Evolutionary conservation across 1,140 invertebrate species (phyloP), one percentile per base, ranked within the genome.

Genomic region (Drosophila pruinosa): DNA sequence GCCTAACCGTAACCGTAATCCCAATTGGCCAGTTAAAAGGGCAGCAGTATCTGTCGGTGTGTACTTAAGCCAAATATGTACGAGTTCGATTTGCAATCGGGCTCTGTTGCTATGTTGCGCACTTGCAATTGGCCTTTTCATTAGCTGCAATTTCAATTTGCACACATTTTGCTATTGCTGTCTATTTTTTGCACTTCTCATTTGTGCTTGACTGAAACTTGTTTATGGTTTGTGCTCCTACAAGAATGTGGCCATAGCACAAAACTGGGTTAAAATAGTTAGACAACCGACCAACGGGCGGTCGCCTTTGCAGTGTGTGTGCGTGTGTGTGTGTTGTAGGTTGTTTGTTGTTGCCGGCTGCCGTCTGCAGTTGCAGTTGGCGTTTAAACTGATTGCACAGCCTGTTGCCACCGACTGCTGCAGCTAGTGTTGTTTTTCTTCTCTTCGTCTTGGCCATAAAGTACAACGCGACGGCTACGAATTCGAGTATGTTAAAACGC

Each of bases 261-360:
- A 73, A 75, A 72, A 72, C 69, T 75, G 72, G 72, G 72, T 75
- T 75, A 75, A 75, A 75, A 75, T 75, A 54, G 72, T 75, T 75
- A 75, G 61, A 75, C 68, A 75, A 71, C 45, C 72, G 45, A 56
- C 47, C 45, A 64, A 58, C 72, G 39, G 68, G 68, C 68, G 52
- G 50, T 50, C 52, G 45, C 43, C 43, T 59, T 59, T 38, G 22
- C 10, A 36, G 24, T 43, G 14, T 61, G 58, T 38, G 15, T 43
- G 21, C 24, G 31, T 21, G 1, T 61, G 57, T 12, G 22, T 45
- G 22, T 61, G 12, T 39, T 17, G 59, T 53, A 24, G 19, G 19
- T 50, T 48, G 28, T 28, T 67, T 59, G 24, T 7, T 57, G 34
- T 45, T 69, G 65, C 54, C 31, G 63, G 65, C 50, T 61, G 47